phyloP scores from a whole-genome alignment of 2,113 vertebrate genomes.

The Tragulus kanchil region DNA sequence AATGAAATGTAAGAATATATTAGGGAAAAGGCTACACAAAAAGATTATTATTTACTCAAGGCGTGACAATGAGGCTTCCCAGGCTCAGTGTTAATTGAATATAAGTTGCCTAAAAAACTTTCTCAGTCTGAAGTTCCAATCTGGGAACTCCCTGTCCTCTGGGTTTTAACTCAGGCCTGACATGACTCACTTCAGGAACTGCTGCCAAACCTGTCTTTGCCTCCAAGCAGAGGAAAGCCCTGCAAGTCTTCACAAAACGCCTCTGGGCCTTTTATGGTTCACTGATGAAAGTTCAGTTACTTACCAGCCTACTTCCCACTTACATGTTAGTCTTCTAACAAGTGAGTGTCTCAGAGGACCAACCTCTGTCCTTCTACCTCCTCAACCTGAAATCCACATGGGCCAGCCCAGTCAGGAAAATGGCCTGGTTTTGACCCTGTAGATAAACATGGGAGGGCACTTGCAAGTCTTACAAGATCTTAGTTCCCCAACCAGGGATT shows the following conservation, averaged over 20 bases:
- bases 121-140: background rate
- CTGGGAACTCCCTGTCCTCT: background rate
- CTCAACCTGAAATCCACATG: background rate
- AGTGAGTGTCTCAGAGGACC: background rate
- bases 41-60: slow-evolving; percentile 34
- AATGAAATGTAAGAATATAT: slow-evolving; percentile 37
- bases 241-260: background rate
- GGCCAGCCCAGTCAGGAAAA: background rate
- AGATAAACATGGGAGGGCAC: background rate
- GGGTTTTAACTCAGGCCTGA: background rate
- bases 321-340: background rate
- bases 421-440: background rate
- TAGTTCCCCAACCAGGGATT: background rate
- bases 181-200: background rate
- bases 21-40: slow-evolving; percentile 39
- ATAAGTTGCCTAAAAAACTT: slow-evolving; percentile 1
- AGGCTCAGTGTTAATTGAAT: background rate
- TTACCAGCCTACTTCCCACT: background rate
- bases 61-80: background rate
- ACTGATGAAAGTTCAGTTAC: background rate
- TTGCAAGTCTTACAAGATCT: background rate
- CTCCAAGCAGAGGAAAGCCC: background rate
- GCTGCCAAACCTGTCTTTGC: background rate
- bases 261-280: background rate
- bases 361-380: background rate